Conservation (phyloP, 2,797 vertebrate genomes). For the Melanotaenia nigrans region DNA sequence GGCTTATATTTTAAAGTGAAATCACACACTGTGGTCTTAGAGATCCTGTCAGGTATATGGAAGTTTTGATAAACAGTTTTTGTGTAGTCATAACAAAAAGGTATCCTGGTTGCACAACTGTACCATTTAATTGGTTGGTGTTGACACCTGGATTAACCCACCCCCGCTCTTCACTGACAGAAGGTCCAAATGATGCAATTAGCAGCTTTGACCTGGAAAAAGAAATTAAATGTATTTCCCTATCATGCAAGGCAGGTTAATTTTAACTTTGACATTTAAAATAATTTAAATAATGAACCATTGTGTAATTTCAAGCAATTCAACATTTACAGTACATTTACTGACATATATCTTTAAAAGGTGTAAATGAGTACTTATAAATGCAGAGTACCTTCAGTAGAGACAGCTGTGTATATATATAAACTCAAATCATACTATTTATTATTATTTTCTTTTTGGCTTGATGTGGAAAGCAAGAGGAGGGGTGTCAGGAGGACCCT, state of each 20-base stretch:
- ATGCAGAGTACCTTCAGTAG: not conserved
- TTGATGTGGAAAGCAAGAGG: slow-evolving; percentile 1
- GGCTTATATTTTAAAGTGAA: not conserved
- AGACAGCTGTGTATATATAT: slow-evolving; percentile 12
- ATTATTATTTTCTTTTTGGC: not conserved
- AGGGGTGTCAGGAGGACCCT: slow-evolving; percentile 2
- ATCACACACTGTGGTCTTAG: no score
- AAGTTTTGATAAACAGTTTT: not conserved
- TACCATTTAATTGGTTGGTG: slow-evolving; percentile 39
- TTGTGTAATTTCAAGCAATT: slow-evolving; percentile 37
- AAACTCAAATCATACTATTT: not conserved
- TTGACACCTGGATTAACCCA: slow-evolving; percentile 27
- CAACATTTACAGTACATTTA: slow-evolving; percentile 56
- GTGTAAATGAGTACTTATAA: slow-evolving; percentile 21
- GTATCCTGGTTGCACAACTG: not conserved
- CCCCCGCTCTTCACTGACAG: slow-evolving; percentile 32
- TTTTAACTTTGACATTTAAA: slow-evolving; percentile 42
- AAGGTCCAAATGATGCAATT: slow-evolving; percentile 38
- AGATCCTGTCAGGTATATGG: no score
- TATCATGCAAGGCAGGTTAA: slow-evolving; percentile 33
- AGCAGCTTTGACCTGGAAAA: slow-evolving; percentile 19
- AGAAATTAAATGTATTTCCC: slow-evolving; percentile 27
- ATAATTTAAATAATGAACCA: slow-evolving; percentile 44
- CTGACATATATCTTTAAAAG: slow-evolving; percentile 27
- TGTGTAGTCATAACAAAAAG: not conserved